Conservation (phyloP, 1,140 invertebrate species). For the Cylas formicarius region DNA sequence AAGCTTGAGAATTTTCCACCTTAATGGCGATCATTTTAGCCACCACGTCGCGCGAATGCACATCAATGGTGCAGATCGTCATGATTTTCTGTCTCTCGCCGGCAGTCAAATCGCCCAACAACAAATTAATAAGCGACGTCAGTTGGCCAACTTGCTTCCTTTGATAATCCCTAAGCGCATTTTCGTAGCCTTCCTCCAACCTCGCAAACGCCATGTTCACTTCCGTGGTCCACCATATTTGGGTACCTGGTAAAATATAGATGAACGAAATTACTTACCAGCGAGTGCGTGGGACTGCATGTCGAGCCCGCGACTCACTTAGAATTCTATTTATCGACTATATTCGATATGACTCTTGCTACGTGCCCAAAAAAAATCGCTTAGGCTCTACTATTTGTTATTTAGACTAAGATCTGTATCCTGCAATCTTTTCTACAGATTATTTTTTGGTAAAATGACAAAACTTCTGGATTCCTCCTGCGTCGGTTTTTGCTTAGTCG, state of each 20-base stretch:
- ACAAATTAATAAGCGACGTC: slow-evolving; percentile 68
- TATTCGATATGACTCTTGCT: too few relatives aligned
- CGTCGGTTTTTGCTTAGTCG: too few relatives aligned
- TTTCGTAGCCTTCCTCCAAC: slow-evolving; percentile 91
- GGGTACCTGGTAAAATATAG: slow-evolving; percentile 48
- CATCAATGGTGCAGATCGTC: slow-evolving; percentile 93
- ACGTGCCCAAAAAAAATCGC: too few relatives aligned
- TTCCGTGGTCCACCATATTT: slow-evolving; percentile 93
- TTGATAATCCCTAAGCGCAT: slow-evolving; percentile 85
- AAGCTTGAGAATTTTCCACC: slow-evolving; percentile 73
- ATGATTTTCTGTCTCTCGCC: slow-evolving; percentile 91
- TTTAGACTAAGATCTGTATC: too few relatives aligned
- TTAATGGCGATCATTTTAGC: slow-evolving; percentile 73
- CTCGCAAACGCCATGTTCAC: slow-evolving; percentile 82
- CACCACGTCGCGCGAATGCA: slow-evolving; percentile 83
- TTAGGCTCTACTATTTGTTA: too few relatives aligned
- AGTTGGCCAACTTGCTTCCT: slow-evolving; percentile 84
- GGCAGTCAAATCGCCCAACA: slow-evolving; percentile 71
- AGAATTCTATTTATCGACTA: too few relatives aligned
- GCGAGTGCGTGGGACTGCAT: too few relatives aligned
- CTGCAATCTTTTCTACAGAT: too few relatives aligned
- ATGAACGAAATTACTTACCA: neutral
- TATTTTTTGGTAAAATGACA: too few relatives aligned
- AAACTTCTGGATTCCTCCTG: too few relatives aligned
- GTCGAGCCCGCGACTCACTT: too few relatives aligned